Base-by-base conservation (phyloP, 2,888 invertebrate genomes). In the Branchellion lobata region DNA sequence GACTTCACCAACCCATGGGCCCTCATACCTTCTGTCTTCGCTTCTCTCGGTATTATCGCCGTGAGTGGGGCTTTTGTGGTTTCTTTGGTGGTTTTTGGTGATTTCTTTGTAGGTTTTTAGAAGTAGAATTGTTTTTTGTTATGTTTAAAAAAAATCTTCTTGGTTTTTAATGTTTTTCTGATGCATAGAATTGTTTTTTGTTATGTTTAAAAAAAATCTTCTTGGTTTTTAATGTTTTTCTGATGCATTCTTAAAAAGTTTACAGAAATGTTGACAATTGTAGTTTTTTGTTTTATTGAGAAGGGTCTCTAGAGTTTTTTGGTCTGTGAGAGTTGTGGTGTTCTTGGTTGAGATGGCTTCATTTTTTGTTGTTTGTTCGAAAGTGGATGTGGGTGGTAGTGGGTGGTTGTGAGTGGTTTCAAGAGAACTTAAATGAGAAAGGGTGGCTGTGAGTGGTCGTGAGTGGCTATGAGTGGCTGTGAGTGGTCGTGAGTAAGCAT, bases 1-100 rank as follows among this genome's bases (percentile, higher is more conserved):
- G 89, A 90, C 71, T 91, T 92, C 90, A 86, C 88, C 80, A 91
- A 90, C 81, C 90, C 91, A 31, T 92, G 92, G 92, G 91, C 91
- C 81, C 86, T 92, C 21, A 90, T 91, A 1, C 92, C 92, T 0
- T 88, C 91, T 18, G 87, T 89, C 18, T 91, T 92, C 85, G 90
- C 91, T 21, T 87, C 90, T 0, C 86, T 91, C 69, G 92, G 92
- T 5, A 90, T 92, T 77, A 85, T 91, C 65, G 88, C 89, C 89
- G 80, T 75, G 29, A 31, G 75, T 73, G 24, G n/a, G n/a, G n/a
- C n/a, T n/a, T n/a, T 51, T 51, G 14, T 14, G 53, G 14, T 51
- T 18, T 18, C 14, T 51, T 51, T 51, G 14, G 14, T 14, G 18
- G 18, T 14, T 18, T 51, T 51, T 18, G 18, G 14, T 51, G 14